Percentiles rank a stretch among this genome's conserved stretches.
Evolutionary conservation across 2,888 invertebrate genomes (phyloP).

Genomic region (Megaustenia siamemsis): DNA sequence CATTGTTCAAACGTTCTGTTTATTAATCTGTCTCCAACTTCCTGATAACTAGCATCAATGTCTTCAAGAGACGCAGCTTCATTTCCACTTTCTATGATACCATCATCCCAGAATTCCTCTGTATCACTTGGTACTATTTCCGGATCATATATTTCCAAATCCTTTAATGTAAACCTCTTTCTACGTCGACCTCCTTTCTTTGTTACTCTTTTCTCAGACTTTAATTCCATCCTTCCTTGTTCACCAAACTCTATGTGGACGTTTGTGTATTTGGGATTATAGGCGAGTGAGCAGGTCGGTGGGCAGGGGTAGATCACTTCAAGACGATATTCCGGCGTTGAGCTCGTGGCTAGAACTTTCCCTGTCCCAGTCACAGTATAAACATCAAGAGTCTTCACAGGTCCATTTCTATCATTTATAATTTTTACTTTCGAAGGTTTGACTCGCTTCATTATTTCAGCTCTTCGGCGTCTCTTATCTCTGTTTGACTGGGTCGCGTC

Average conservation of each 20-base stretch:
- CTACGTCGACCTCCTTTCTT: slow-evolving; percentile 27
- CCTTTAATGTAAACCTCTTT: neutral
- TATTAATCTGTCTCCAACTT: neutral
- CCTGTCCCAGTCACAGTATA: neutral
- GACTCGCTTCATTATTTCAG: neutral
- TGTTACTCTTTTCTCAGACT: neutral
- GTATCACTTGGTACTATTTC: neutral
- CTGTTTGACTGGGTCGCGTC: slow-evolving; percentile 27
- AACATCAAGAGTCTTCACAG: neutral
- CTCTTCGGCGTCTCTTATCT: slow-evolving; percentile 22
- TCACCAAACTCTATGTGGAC: neutral
- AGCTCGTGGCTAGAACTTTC: neutral
- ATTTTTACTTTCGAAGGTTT: neutral
- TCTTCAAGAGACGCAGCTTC: neutral
- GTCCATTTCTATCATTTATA: neutral
- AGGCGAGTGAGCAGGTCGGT: slow-evolving; percentile 55
- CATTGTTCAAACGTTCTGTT: neutral
- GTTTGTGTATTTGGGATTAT: slow-evolving; percentile 58
- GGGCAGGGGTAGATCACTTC: slow-evolving; percentile 59
- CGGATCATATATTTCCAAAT: neutral
- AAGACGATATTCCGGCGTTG: slow-evolving; percentile 39
- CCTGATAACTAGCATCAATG: neutral
- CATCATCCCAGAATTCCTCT: neutral
- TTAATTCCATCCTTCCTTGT: slow-evolving; percentile 27
- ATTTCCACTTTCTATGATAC: neutral